Conservation (phyloP, 2,888 invertebrate genomes). For the Pristionchus exspectatus region DNA sequence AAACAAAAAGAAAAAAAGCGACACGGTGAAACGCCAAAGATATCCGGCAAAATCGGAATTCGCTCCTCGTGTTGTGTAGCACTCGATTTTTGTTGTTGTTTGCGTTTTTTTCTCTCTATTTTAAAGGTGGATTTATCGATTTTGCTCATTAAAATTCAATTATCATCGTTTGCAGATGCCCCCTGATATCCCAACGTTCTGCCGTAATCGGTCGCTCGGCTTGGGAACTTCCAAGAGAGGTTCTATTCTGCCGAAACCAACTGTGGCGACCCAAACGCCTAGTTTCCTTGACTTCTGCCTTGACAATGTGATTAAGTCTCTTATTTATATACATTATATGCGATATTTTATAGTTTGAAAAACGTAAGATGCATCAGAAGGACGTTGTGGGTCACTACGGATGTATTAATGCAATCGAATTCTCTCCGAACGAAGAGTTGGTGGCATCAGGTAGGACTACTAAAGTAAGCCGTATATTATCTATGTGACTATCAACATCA, state of each 20-base stretch:
- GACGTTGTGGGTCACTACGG: slow-evolving; percentile 55
- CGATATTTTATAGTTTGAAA: not conserved
- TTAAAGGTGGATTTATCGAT: not conserved
- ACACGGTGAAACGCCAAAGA: not conserved
- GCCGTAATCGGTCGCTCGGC: not conserved
- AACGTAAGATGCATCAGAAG: slow-evolving; percentile 1
- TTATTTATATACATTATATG: not conserved
- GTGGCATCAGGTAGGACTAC: slow-evolving; percentile 56
- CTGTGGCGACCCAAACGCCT: not conserved
- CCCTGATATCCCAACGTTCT: not conserved
- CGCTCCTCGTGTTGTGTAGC: not conserved
- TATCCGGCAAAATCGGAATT: not conserved
- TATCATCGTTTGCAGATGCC: not conserved
- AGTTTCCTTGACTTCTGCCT: not conserved
- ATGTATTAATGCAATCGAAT: slow-evolving; percentile 59
- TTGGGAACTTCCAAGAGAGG: slow-evolving; percentile 13
- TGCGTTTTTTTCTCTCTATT: not conserved
- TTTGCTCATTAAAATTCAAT: not conserved
- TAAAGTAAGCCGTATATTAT: not conserved
- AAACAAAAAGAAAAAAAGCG: not conserved
- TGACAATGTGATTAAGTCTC: not conserved
- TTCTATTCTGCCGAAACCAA: not conserved
- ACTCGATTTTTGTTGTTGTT: not conserved
- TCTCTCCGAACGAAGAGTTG: slow-evolving; percentile 54
- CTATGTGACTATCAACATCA: slow-evolving; percentile 79